Percentiles rank a stretch among this genome's conserved stretches.
These are phyloP conservation scores for Helicoverpa armigera DNA, from an alignment of 1,140 invertebrate genomes.

Conservation along the genomic window DNA sequence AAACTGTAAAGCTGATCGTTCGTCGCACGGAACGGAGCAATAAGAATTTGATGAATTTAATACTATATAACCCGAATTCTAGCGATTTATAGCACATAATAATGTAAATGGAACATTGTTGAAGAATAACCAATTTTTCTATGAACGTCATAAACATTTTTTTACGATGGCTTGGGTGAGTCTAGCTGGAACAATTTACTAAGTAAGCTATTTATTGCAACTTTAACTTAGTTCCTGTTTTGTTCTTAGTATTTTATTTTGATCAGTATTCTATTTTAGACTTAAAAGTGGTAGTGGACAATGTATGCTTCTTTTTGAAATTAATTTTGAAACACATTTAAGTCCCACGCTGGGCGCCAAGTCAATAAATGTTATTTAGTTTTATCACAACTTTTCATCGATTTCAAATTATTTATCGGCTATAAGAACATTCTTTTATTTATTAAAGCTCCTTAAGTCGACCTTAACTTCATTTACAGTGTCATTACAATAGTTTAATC, in stretches of 20 bases:
- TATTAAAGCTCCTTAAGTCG: too few relatives aligned
- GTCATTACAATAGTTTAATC: too few relatives aligned
- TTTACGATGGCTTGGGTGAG: slow-evolving; percentile 36
- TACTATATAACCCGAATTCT: slow-evolving; percentile 51
- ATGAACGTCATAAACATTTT: slow-evolving; percentile 44
- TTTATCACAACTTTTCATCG: too few relatives aligned
- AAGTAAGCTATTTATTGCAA: slow-evolving; percentile 26
- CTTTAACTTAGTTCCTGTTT: slow-evolving; percentile 15
- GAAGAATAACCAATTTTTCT: slow-evolving; percentile 43
- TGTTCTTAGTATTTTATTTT: slow-evolving; percentile 26
- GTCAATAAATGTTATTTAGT: too few relatives aligned
- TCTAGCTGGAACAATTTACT: slow-evolving; percentile 36
- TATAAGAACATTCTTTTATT: too few relatives aligned
- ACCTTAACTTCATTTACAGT: too few relatives aligned
- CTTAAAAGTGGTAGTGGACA: not conserved
- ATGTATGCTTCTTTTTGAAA: not conserved
- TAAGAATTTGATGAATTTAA: slow-evolving; percentile 55
- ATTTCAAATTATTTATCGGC: not conserved
- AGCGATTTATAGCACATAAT: slow-evolving; percentile 53
- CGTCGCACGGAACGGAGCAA: slow-evolving; percentile 52
- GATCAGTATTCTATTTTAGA: not conserved
- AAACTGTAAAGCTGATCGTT: slow-evolving; percentile 51
- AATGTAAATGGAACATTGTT: slow-evolving; percentile 51
- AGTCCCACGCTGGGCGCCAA: slow-evolving; percentile 15
- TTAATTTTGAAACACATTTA: not conserved